Percentiles rank a stretch among this genome's conserved stretches.
Conservation (phyloP, 2,113 vertebrate genomes). For the Sander lucioperca region DNA sequence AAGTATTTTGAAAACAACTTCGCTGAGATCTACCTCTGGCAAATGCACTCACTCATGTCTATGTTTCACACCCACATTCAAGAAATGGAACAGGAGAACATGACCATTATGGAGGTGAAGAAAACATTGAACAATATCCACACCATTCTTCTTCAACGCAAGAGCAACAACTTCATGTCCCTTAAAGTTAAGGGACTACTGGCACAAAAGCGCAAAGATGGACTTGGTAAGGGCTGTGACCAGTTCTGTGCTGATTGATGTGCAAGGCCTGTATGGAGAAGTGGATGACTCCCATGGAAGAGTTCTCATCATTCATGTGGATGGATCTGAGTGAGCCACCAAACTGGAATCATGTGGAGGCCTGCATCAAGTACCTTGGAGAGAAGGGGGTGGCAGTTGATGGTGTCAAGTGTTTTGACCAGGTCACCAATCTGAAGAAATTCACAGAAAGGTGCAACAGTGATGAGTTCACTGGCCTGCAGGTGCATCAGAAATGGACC, state of each 20-base stretch:
- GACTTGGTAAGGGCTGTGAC: not conserved
- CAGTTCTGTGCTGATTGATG: not conserved
- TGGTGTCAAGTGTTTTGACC: constrained; percentile 16
- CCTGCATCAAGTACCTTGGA: constrained; percentile 12
- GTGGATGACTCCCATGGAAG: not conserved
- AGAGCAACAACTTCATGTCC: constrained; percentile 2
- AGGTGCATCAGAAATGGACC: constrained; percentile 7
- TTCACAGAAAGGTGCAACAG: not conserved
- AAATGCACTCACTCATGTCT: too few species aligned
- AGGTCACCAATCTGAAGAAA: constrained; percentile 10
- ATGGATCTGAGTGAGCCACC: constrained; percentile 1
- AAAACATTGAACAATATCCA: not conserved
- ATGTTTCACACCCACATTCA: too few species aligned
- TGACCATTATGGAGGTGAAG: not conserved
- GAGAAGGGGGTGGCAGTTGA: constrained; percentile 7
- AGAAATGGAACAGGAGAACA: not conserved
- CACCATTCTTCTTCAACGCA: not conserved
- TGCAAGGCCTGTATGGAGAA: not conserved
- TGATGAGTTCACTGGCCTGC: not conserved
- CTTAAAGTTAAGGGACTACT: not conserved
- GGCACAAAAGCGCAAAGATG: not conserved
- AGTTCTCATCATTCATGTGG: too few species aligned
- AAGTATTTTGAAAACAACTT: too few species aligned
- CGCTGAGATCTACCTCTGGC: too few species aligned
- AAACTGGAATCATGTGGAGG: constrained; percentile 22